Conservation (phyloP, 1,140 invertebrate genomes). For the Apis mellifera region Amel_HAv3.1 CM009935.2:11843001-11843500, state of each 20-base stretch:
- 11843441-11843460: background rate
- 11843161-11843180: background rate
- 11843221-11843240: background rate
- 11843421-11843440: background rate
- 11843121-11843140: background rate
- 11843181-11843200: background rate
- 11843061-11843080: background rate
- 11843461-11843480: background rate
- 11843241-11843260: background rate
- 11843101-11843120: background rate
- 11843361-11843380: background rate
- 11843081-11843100: background rate
- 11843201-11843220: background rate
- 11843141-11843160: slow-evolving; percentile 2
- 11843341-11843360: background rate
- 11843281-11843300: too few species aligned
- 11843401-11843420: background rate
- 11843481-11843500: slow-evolving; percentile 23
- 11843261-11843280: too few species aligned
- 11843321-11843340: too few species aligned
- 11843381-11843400: slow-evolving; percentile 1
- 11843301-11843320: too few species aligned
- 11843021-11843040: background rate
- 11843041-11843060: background rate
- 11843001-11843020: too few species aligned